A percentile compares a stretch with the other conserved stretches of the same genome.
phyloP scores from a whole-genome alignment of 2,888 invertebrate species.

The Pandemis cinnamomeana region DNA sequence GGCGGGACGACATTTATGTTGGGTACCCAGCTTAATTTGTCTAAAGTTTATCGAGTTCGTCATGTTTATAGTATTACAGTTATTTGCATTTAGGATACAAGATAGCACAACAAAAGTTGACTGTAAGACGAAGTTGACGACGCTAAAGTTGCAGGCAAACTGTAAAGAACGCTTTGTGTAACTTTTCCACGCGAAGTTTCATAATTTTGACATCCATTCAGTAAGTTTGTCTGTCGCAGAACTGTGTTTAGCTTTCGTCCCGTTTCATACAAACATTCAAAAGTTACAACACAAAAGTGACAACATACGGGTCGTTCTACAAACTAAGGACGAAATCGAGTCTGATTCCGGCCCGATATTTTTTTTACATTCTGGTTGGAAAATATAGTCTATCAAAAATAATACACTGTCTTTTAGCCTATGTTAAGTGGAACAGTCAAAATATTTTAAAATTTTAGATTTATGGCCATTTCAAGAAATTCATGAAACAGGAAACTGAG shows the following conservation, averaged over 20 bases:
- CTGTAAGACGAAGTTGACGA: not conserved
- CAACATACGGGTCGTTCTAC: too few species aligned
- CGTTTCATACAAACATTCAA: not conserved
- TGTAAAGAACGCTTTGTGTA: constrained; percentile 31
- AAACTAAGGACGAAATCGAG: too few species aligned
- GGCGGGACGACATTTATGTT: too few species aligned
- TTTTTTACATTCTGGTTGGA: too few species aligned
- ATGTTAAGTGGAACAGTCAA: too few species aligned
- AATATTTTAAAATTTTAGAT: too few species aligned
- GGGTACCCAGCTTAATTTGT: not conserved
- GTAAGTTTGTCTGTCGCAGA: constrained; percentile 18
- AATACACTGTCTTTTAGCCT: too few species aligned
- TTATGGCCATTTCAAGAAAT: too few species aligned
- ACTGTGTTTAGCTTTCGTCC: not conserved
- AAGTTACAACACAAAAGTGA: not conserved
- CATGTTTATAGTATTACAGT: not conserved
- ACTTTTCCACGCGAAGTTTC: constrained; percentile 22
- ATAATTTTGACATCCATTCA: constrained; percentile 33
- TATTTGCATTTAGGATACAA: constrained; percentile 1
- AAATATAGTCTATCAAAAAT: too few species aligned
- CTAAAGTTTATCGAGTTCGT: not conserved
- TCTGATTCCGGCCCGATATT: too few species aligned
- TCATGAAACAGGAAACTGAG: too few species aligned
- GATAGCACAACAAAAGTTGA: not conserved
- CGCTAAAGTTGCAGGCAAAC: not conserved